Percentiles rank a stretch among this genome's conserved stretches.
These are phyloP conservation scores for Nannospalax galili DNA, from an alignment of 2,113 vertebrate genomes.

Conservation along the genomic window DNA sequence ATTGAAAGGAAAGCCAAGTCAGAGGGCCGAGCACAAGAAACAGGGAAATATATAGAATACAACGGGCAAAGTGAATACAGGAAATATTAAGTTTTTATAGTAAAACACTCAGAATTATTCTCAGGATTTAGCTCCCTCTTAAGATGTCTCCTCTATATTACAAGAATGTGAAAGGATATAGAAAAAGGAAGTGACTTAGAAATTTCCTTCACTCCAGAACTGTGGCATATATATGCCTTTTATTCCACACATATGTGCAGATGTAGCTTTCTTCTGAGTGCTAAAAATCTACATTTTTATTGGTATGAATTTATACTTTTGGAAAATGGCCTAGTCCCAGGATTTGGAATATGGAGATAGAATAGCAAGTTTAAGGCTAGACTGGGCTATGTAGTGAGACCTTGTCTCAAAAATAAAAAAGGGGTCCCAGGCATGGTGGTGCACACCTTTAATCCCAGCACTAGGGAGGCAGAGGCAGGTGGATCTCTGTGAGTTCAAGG, in stretches of 20 bases:
- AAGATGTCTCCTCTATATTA: background rate
- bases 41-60: background rate
- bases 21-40: background rate
- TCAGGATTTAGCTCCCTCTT: conserved; percentile 23
- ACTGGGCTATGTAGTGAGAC: background rate
- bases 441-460: too few species aligned
- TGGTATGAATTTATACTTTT: background rate
- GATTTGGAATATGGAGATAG: background rate
- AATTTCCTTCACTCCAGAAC: background rate
- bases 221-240: background rate
- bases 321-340: background rate
- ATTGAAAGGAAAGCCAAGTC: conserved; percentile 44
- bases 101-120: background rate
- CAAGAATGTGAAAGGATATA: background rate
- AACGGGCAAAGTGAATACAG: background rate
- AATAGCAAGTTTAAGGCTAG: background rate
- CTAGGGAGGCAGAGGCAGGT: background rate
- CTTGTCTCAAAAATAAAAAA: background rate
- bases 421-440: too few species aligned
- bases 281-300: background rate
- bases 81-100: conserved; percentile 46
- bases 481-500: background rate
- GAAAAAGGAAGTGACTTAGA: conserved; percentile 11
- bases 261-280: too few species aligned
- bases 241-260: background rate